Base-by-base conservation (phyloP, 92 coral and sea anemone species). In the Palythoa caribaeorum region DNA sequence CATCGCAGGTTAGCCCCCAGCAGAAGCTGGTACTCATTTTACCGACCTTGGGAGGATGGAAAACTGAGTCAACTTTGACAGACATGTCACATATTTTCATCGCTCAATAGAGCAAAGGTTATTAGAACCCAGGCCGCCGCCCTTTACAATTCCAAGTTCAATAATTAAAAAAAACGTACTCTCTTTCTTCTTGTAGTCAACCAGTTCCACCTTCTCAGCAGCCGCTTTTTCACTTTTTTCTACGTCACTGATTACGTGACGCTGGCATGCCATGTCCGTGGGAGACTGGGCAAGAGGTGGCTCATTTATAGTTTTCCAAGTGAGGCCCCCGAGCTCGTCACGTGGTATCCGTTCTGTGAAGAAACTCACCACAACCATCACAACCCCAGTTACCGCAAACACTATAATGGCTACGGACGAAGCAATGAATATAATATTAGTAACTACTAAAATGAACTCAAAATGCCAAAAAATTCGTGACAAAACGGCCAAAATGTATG, bases 301-400 rank as follows among this genome's bases (percentile, higher is more conserved):
- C 16, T 87, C 90, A 83, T 87, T 19, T 21, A 89, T 84, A 1
- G 94, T 92, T 7, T 88, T 81, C 94, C 94, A 92, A 11, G 94
- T 92, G 20, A 92, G 92, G 54, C 94, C 94, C 19, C 92, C 94
- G 16, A 92, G 92, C 78, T 92, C 92, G 44, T 92, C 94, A 71
- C 86, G 91, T 16, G 94, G 94, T 35, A 92, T 84, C 10, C 79
- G 79, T 54, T 75, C 60, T 0, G 94, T 89, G 10, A 92, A 54
- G 50, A 78, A 85, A 52, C 94, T 92, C 88, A 89, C 85, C 16
- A 86, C 88, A 28, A 92, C 88, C 84, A 92, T 92, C 75, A 92
- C 92, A 20, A 89, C 62, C 6, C 87, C 88, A 17, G 87, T 73
- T 3, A 81, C 87, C 47, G 47, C 92, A 73, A 90, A 86, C 15